Evolutionary conservation across 2,797 vertebrate species (phyloP), one percentile per base, ranked within the genome.

Genomic region (Gallinago nigripennis): DNA sequence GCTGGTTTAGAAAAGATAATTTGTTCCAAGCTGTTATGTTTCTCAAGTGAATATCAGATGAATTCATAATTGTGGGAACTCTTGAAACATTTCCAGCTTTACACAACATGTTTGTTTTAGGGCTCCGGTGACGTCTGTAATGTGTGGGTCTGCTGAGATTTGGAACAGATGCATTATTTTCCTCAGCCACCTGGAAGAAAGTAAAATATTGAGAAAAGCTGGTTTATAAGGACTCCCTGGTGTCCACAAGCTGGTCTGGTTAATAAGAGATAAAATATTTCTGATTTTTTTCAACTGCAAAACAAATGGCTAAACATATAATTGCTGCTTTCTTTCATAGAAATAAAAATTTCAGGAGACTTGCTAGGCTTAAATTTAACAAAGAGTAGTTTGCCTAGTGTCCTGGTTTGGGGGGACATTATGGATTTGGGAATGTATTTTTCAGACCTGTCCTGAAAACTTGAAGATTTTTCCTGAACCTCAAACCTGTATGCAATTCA

Each of bases 141-240:
- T 73, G 51, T 91, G 82, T 95, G 76, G 76, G 69, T 95, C 95
- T 92, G 51, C 73, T 82, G 92, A 90, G 92, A 94, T 93, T 95
- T 95, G 84, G 77, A 97, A 96, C 95, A 94, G 94, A 96, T 93
- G 85, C 58, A 90, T 94, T 96, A 92, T 92, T 96, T 96, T 95
- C 65, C 69, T 94, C 85, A 95, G 82, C 91, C 95, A 97, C 94
- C 96, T 97, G 94, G 95, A 97, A 91, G 77, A 95, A 91, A 94
- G 79, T 91, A 92, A 92, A 95, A 94, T 88, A 90, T n/a, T 90
- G 85, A 83, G 86, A 94, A 88, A 95, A 95, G 20, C 33, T 90
- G 69, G 33, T 85, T 91, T 88, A 30, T 83, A 91, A 95, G n/a
- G 60, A 70, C 87, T 94, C 96, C 87, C 95, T 73, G 28, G 82